Evolutionary conservation across 2,113 vertebrate genomes (phyloP).

Genomic region (Engraulis encrasicolus): DNA sequence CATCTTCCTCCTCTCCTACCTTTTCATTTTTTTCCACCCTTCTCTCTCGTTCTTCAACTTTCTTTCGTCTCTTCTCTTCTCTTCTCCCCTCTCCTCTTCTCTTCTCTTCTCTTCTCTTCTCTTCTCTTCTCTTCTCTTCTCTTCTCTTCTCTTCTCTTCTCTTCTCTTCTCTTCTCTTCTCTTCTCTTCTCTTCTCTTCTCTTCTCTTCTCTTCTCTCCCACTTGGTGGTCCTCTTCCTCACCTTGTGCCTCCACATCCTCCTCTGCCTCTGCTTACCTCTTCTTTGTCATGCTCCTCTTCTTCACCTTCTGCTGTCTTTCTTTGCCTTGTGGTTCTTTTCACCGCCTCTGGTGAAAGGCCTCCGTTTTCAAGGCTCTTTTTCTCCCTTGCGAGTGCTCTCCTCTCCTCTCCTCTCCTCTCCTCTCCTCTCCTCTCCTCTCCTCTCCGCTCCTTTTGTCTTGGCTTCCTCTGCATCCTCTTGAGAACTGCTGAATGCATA

Average conservation of each 20-base stretch:
- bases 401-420: too few relatives aligned
- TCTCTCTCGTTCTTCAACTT: neutral
- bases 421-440: too few relatives aligned
- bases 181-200: neutral
- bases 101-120: too few relatives aligned
- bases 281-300: neutral
- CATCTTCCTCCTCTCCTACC: neutral
- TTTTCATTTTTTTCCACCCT: neutral
- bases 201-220: neutral
- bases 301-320: neutral
- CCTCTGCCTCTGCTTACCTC: neutral
- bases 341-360: neutral
- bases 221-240: neutral
- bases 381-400: too few relatives aligned
- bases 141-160: too few relatives aligned
- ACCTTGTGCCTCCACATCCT: slow-evolving; percentile 35
- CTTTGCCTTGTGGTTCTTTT: neutral
- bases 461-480: neutral
- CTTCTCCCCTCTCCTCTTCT: too few relatives aligned
- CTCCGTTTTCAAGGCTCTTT: neutral
- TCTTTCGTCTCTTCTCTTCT: too few relatives aligned
- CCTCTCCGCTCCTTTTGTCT: too few relatives aligned
- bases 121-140: too few relatives aligned
- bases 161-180: neutral
- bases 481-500: neutral